phyloP scores from a whole-genome alignment of 2,888 invertebrate species.

The Sarcophaga carnaria region DNA sequence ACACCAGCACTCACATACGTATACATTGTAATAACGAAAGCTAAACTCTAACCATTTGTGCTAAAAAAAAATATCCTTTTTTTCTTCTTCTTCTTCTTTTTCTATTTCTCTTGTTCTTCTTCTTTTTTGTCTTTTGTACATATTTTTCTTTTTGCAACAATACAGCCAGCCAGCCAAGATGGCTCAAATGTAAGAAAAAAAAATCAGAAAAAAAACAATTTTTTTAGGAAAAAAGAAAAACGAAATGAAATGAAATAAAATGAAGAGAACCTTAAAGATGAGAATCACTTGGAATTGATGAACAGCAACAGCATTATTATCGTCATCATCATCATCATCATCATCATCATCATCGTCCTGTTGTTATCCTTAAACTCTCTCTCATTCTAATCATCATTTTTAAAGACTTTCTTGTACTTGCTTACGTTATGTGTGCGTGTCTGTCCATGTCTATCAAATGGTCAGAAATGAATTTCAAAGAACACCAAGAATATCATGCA shows the following conservation, averaged over 20 bases:
- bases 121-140: not conserved
- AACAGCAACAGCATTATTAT: constrained; percentile 54
- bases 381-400: too few species aligned
- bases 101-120: constrained; percentile 38
- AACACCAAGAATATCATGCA: not conserved
- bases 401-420: too few species aligned
- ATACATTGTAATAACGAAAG: constrained; percentile 23
- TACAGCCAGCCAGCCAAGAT: constrained; percentile 54
- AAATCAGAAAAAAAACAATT: not conserved
- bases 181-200: constrained; percentile 50
- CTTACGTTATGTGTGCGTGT: too few species aligned
- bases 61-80: constrained; percentile 46
- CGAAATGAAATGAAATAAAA: constrained; percentile 50
- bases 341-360: too few species aligned
- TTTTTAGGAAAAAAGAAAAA: too few species aligned
- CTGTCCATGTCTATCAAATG: constrained; percentile 32
- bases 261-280: constrained; percentile 51
- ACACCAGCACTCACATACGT: constrained; percentile 6
- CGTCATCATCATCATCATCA: not conserved
- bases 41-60: constrained; percentile 25
- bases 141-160: constrained; percentile 14
- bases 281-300: constrained; percentile 63
- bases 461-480: constrained; percentile 51
- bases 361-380: too few species aligned
- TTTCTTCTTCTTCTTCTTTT: constrained; percentile 5